These are phyloP conservation scores for Yponomeuta cagnagella DNA, from an alignment of 2,888 invertebrate genomes.

Conservation along the genomic window DNA sequence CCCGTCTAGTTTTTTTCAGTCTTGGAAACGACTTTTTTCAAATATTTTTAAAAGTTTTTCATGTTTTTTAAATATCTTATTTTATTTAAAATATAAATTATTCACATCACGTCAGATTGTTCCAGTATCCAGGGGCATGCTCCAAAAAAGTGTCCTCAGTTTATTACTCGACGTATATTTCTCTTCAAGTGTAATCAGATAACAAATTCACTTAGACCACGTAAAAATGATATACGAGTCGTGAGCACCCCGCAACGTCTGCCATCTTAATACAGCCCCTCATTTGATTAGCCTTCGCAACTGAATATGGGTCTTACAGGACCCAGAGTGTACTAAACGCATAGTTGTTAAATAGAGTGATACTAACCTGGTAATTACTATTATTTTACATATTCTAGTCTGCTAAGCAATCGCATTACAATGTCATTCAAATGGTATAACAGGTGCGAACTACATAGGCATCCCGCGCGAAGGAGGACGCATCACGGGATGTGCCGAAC, in stretches of 20 bases:
- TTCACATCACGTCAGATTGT: conserved; percentile 1
- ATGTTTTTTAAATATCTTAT: not conserved
- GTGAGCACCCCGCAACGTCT: conserved; percentile 29
- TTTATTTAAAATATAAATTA: not conserved
- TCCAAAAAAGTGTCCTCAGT: conserved; percentile 23
- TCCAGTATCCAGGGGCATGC: conserved; percentile 22
- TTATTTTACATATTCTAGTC: no score
- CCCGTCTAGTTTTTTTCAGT: no score
- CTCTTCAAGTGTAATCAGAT: conserved; percentile 41
- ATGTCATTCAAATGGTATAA: no score
- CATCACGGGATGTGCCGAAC: no score
- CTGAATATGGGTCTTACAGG: not conserved
- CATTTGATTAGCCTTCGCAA: not conserved
- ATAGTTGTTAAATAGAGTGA: no score
- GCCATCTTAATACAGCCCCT: conserved; percentile 31
- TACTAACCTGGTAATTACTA: no score
- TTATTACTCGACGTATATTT: conserved; percentile 35
- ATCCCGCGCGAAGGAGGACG: no score
- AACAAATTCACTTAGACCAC: conserved; percentile 46
- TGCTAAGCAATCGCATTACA: no score
- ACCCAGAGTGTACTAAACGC: no score
- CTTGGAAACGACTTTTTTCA: no score
- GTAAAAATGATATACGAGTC: conserved; percentile 35
- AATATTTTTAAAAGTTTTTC: no score
- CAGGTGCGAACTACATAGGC: no score